Evolutionary conservation across 2,113 vertebrate species (phyloP).

Genomic region (Cariama cristata): DNA sequence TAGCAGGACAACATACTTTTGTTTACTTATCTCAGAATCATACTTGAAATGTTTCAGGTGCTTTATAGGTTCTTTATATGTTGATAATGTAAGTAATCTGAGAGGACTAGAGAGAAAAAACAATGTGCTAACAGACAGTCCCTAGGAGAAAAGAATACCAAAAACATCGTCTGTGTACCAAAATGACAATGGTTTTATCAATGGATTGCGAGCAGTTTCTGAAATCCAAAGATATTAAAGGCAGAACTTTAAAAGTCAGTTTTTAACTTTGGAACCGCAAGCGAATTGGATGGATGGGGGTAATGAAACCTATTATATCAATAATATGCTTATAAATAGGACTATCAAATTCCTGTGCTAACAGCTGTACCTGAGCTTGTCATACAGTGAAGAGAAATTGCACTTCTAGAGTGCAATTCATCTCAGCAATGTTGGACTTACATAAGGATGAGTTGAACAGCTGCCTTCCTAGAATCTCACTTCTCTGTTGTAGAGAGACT

Average conservation of each 20-base stretch:
- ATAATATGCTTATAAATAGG: not conserved
- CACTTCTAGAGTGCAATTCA: not conserved
- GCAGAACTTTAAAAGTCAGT: not conserved
- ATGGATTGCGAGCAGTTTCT: not conserved
- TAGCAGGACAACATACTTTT: not conserved
- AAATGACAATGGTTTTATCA: not conserved
- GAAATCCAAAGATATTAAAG: not conserved
- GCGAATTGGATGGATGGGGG: accelerated
- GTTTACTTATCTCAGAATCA: not conserved
- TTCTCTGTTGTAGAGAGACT: not conserved
- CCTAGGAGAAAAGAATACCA: not conserved
- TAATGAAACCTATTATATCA: not conserved
- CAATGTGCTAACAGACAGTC: not conserved
- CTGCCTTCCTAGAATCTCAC: not conserved
- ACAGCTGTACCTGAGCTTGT: not conserved
- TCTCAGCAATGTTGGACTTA: not conserved
- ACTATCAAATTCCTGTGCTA: not conserved
- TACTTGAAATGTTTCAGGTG: not conserved
- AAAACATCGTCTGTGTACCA: not conserved
- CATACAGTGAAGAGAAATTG: not conserved
- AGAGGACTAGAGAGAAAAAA: not conserved
- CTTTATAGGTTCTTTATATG: not conserved
- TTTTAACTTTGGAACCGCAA: not conserved
- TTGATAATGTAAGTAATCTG: not conserved
- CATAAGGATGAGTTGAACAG: not conserved